phyloP scores from a whole-genome alignment of 2,888 invertebrate genomes.

The Ormyrus rosae region DNA sequence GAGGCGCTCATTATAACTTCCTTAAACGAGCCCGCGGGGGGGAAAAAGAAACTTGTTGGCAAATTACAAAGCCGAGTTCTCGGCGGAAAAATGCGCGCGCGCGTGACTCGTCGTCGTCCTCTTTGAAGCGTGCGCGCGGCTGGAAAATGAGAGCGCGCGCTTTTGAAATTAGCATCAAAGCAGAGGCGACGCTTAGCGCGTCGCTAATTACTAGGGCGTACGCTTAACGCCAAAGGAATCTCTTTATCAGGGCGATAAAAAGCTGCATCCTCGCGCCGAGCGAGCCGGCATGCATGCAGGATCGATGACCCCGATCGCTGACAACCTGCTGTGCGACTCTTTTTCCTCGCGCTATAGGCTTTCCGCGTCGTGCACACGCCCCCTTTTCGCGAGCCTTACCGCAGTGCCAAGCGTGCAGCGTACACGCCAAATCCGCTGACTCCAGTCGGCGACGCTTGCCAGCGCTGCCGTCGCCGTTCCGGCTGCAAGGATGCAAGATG shows the following conservation, averaged over 20 bases:
- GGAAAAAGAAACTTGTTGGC: too few species aligned
- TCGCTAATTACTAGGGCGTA: slow-evolving; percentile 49
- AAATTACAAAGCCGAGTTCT: too few species aligned
- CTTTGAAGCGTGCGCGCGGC: background rate
- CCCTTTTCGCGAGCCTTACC: too few species aligned
- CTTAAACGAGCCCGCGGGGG: too few species aligned
- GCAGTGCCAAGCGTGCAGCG: too few species aligned
- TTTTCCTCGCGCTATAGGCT: background rate
- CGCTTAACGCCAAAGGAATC: background rate
- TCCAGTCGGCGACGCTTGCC: too few species aligned
- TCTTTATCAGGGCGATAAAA: slow-evolving; percentile 10
- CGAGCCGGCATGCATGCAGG: slow-evolving; percentile 56
- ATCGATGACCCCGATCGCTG: slow-evolving; percentile 72
- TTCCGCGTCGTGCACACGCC: too few species aligned
- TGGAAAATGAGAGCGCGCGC: slow-evolving; percentile 14
- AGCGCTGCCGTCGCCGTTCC: too few species aligned
- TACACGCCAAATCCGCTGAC: too few species aligned
- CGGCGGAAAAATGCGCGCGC: background rate
- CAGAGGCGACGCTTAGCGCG: background rate
- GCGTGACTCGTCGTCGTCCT: background rate
- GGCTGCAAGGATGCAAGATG: too few species aligned
- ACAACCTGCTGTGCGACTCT: slow-evolving; percentile 58
- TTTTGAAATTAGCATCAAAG: slow-evolving; percentile 50
- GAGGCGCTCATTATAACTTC: too few species aligned
- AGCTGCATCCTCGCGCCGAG: background rate